Evolutionary conservation across 2,888 invertebrate species (phyloP), one percentile per base, ranked within the genome.

Genomic region (Lasioglossum oenotherae): DNA sequence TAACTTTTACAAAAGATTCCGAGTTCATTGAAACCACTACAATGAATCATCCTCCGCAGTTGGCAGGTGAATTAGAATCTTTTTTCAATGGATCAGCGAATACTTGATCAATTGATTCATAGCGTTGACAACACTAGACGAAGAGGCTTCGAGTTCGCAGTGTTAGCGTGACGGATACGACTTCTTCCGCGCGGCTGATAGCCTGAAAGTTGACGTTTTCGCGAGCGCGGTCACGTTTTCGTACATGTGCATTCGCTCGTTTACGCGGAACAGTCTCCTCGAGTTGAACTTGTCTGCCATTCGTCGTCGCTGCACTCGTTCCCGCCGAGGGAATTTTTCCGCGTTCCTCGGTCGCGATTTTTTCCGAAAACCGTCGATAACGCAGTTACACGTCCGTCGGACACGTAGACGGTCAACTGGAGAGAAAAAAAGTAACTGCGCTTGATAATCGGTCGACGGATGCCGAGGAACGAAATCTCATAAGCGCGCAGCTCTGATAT

Each of bases 151-250:
- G 53, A 27, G 23, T n/a, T 4, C n/a, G 6, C 4, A 16, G 38
- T n/a, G 27, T 19, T n/a, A 75, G 16, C 10, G 35, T 31, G 5
- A 78, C 12, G 10, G 12, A 1, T 14, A 41, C 23, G 31, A 78
- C 57, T 73, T 67, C 67, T 75, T 75, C 16, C 78, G 53, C 78
- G 60, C 27, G 41, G 44, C 6, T n/a, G 74, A 78, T 64, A 67
- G 41, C n/a, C 67, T 64, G 82, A 73, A 78, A 87, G 81, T 67
- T 67, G 78, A 80, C 80, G 84, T 84, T 87, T 81, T 44, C 49
- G 31, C 64, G 60, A 41, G 74, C n/a, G 27, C 12, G 69, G 87
- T 88, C 87, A 88, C 87, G 87, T 88, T 88, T 87, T 81, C 82
- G 31, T 46, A 64, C 87, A 88, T 82, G 87, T 88, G 87, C 84